phyloP scores from a whole-genome alignment of 53 echinoderm and acorn worm genomes.

The Stichopus horrens region DNA sequence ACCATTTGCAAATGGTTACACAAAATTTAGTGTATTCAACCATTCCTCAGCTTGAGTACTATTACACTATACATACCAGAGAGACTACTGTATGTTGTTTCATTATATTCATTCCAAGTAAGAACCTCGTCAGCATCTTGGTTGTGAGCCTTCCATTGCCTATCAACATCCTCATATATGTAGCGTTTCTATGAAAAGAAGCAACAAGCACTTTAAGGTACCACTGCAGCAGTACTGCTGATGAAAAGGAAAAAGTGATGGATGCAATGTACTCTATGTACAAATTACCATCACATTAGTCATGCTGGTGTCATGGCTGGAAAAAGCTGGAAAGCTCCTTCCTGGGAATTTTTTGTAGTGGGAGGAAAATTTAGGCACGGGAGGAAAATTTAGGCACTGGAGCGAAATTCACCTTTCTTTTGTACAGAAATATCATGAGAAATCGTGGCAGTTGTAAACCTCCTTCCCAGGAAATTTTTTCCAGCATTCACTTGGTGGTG shows the following conservation, averaged over 20 bases:
- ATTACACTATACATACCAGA: conserved; percentile 67
- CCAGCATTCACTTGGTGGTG: too few species aligned
- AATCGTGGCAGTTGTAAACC: too few species aligned
- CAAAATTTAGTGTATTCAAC: too few species aligned
- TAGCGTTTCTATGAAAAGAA: conserved; percentile 78
- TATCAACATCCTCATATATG: conserved; percentile 77
- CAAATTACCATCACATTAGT: too few species aligned
- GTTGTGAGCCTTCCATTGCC: conserved; percentile 92
- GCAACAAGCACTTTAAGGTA: background rate
- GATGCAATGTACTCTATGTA: background rate
- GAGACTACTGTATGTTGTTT: conserved; percentile 86
- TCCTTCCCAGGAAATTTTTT: too few species aligned
- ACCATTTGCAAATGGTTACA: too few species aligned
- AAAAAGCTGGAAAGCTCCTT: too few species aligned
- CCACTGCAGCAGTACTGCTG: background rate
- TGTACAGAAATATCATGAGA: too few species aligned
- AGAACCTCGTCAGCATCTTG: conserved; percentile 66
- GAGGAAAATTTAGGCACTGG: background rate
- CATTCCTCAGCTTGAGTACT: too few species aligned
- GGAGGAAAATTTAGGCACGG: background rate
- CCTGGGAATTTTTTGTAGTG: too few species aligned
- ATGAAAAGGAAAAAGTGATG: background rate
- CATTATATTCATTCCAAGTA: conserved; percentile 87
- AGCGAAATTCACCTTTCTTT: too few species aligned
- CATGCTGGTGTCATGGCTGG: too few species aligned